Base-by-base conservation (phyloP, 2,113 vertebrate genomes). In the Tylochromis polylepis region DNA sequence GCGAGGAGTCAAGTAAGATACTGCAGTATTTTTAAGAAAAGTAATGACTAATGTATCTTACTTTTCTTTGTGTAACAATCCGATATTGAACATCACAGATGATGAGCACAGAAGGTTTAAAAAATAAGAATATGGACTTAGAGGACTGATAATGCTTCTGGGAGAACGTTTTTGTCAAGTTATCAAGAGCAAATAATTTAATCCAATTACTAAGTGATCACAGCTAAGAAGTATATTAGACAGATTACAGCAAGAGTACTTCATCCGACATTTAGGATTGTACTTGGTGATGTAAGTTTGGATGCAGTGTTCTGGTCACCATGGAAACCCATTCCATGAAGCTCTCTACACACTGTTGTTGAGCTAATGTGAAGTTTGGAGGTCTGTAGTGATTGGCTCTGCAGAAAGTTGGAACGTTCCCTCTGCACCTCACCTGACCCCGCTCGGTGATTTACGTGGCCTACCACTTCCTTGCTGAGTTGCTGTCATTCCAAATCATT, bases 211-310 rank as follows among this genome's bases (percentile, higher is more conserved):
- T 5, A 59, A 59, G 4, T 29, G 57, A 59, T 24, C 27, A 1
- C 57, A 59, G 9, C 57, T 1, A 59, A 59, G 15, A 59, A 59
- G 57, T 5, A 0, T 27, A 59, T 31, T 1, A 59, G 57, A 27
- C 2, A 59, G 27, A 16, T 31, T 59, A 18, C 57, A 31, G 27
- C 15, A 59, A 59, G 57, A 59, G 27, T 59, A 1, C 24, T 59
- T 14, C 57, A 59, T 59, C 27, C 27, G 18, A 3, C 18, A 27
- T 59, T 59, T 59, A 16, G 15, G 27, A 31, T 27, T 59, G 18
- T 15, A 4, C 27, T 5, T 31, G 57, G 8, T 10, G n/a, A n/a
- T n/a, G n/a, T n/a, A n/a, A n/a, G 57, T 59, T 59, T 0, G 8
- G 57, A 59, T 59, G 57, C 10, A 18, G 57, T 59, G 57, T 27